phyloP scores from a whole-genome alignment of 2,113 vertebrate species.

The Electrona antarctica region DNA sequence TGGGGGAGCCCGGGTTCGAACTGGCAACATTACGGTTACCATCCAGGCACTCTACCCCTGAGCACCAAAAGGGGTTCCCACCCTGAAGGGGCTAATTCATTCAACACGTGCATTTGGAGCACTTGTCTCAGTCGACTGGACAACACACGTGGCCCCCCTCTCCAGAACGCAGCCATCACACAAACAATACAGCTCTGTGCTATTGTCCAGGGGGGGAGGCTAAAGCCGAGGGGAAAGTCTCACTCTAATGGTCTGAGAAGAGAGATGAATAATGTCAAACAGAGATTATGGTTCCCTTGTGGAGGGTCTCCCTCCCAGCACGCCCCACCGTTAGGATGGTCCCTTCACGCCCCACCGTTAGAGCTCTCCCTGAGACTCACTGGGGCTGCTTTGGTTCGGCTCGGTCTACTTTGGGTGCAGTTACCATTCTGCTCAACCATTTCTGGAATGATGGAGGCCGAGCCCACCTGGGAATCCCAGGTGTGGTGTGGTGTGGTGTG shows the following conservation, averaged over 20 bases:
- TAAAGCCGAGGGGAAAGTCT: conserved; percentile 49
- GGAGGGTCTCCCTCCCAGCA: conserved; percentile 45
- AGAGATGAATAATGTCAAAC: conserved; percentile 66
- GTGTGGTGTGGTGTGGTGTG: no score
- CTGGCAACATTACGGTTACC: no score
- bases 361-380: no score
- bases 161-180: conserved; percentile 57
- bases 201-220: conserved; percentile 10
- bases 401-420: not conserved
- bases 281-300: conserved; percentile 41
- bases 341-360: no score
- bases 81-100: no score
- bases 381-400: not conserved
- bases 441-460: no score
- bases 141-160: conserved; percentile 65
- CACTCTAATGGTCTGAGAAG: conserved; percentile 67
- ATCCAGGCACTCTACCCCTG: no score
- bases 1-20: no score
- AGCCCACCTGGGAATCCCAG: no score
- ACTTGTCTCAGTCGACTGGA: conserved; percentile 56
- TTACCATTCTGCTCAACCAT: no score
- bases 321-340: conserved; percentile 28
- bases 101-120: conserved; percentile 42
- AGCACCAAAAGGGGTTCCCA: no score
- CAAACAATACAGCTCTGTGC: conserved; percentile 60